Evolutionary conservation across 2,797 vertebrate genomes (phyloP).

Genomic region (Tenualosa thibaudeaui): DNA sequence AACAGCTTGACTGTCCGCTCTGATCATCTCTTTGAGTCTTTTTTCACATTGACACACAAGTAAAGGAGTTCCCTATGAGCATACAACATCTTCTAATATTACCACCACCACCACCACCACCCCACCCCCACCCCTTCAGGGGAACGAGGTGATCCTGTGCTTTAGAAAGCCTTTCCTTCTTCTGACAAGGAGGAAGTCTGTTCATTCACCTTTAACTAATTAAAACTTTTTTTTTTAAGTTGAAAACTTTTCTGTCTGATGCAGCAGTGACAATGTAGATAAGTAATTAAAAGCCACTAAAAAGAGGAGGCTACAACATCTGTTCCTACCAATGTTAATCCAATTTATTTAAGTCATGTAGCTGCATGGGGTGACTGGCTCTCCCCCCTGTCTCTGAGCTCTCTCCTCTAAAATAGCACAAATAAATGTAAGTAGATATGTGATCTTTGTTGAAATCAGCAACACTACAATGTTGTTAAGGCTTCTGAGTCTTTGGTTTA

Average conservation of each 20-base stretch:
- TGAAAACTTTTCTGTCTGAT: constrained; percentile 31
- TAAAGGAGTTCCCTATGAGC: neutral
- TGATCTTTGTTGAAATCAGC: neutral
- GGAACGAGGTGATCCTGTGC: neutral
- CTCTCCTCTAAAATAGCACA: neutral
- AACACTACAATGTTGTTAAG: neutral
- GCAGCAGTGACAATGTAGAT: constrained; percentile 47
- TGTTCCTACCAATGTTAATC: constrained; percentile 64
- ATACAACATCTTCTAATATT: neutral
- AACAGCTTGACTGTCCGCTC: neutral
- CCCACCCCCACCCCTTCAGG: neutral
- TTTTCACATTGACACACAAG: neutral
- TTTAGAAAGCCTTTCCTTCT: neutral
- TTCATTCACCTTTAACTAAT: neutral
- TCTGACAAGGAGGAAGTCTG: neutral
- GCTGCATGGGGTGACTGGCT: constrained; percentile 47
- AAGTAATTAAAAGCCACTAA: constrained; percentile 67
- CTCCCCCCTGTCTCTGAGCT: neutral
- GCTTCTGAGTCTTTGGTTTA: neutral
- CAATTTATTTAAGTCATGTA: constrained; percentile 61
- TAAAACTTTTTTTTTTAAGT: constrained; percentile 49
- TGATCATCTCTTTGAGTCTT: neutral
- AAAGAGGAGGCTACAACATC: constrained; percentile 56
- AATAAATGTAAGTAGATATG: neutral
- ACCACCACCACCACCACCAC: no score